These are phyloP conservation scores for Heliconius melpomene DNA, from an alignment of 1,140 invertebrate species.

Conservation along the genomic window DNA sequence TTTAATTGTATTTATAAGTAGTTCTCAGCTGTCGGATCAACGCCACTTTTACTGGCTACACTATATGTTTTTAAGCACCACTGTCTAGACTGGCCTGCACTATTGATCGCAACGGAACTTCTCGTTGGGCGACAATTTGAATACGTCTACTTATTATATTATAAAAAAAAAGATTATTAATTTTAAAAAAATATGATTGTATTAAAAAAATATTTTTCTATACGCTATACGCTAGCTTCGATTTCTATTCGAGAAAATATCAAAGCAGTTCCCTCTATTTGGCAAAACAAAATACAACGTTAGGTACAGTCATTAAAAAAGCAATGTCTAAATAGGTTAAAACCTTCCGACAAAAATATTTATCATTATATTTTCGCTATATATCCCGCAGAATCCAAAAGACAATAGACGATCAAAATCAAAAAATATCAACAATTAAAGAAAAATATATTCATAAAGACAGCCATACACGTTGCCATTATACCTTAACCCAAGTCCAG, in stretches of 20 bases:
- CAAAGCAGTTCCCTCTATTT: too few species aligned
- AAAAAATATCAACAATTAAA: too few species aligned
- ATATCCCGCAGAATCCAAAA: too few species aligned
- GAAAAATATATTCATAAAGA: neutral
- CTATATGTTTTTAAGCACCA: constrained; percentile 15
- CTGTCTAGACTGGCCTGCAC: constrained; percentile 13
- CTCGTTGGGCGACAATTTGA: neutral
- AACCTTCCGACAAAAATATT: too few species aligned
- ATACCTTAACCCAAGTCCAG: neutral
- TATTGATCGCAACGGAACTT: constrained; percentile 10
- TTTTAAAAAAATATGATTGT: neutral
- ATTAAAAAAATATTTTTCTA: too few species aligned
- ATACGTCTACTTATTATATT: constrained; percentile 2
- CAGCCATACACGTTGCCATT: neutral
- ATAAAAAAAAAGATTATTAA: neutral
- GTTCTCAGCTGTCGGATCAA: constrained; percentile 5
- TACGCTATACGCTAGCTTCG: too few species aligned
- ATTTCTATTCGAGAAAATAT: too few species aligned
- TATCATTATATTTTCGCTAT: too few species aligned
- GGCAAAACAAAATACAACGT: too few species aligned
- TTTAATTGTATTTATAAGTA: neutral
- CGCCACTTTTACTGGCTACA: constrained; percentile 3
- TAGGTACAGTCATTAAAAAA: too few species aligned
- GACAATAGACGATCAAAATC: too few species aligned
- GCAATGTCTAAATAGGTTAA: too few species aligned